These are phyloP conservation scores for Monopis laevigella DNA, from an alignment of 2,888 invertebrate species.

Conservation along the genomic window DNA sequence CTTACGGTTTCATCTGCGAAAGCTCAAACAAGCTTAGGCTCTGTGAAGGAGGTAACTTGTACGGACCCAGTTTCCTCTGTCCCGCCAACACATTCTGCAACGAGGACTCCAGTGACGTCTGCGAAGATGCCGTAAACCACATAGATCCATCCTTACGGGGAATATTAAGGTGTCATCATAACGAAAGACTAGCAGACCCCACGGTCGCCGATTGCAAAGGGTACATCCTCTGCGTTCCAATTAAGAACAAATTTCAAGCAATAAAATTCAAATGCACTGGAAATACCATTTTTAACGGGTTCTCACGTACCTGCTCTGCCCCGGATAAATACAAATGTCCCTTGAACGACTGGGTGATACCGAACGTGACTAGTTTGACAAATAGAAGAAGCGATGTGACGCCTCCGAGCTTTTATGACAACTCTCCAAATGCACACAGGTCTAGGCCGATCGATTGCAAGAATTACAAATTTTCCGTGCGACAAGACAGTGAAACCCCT, in stretches of 20 bases:
- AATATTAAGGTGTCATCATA: conserved; percentile 38
- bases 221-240: conserved; percentile 54
- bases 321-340: conserved; percentile 50
- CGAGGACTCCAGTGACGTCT: conserved; percentile 51
- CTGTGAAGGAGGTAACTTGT: conserved; percentile 39
- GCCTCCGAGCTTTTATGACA: conserved; percentile 15
- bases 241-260: conserved; percentile 50
- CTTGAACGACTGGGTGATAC: conserved; percentile 27
- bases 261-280: conserved; percentile 56
- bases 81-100: conserved; percentile 49
- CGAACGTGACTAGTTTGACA: conserved; percentile 16
- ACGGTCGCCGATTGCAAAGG: conserved; percentile 53
- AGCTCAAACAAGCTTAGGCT: conserved; percentile 36
- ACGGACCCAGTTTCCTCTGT: conserved; percentile 47
- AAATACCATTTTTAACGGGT: conserved; percentile 49
- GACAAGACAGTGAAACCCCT: conserved; percentile 35
- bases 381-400: conserved; percentile 27
- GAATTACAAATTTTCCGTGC: conserved; percentile 51
- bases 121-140: conserved; percentile 41
- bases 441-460: conserved; percentile 46
- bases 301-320: conserved; percentile 45
- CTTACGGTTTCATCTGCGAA: conserved; percentile 50
- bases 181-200: conserved; percentile 51
- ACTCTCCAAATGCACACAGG: conserved; percentile 15
- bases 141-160: conserved; percentile 40